Evolutionary conservation across 2,888 invertebrate species (phyloP).

Genomic region (Ceramica pisi): DNA sequence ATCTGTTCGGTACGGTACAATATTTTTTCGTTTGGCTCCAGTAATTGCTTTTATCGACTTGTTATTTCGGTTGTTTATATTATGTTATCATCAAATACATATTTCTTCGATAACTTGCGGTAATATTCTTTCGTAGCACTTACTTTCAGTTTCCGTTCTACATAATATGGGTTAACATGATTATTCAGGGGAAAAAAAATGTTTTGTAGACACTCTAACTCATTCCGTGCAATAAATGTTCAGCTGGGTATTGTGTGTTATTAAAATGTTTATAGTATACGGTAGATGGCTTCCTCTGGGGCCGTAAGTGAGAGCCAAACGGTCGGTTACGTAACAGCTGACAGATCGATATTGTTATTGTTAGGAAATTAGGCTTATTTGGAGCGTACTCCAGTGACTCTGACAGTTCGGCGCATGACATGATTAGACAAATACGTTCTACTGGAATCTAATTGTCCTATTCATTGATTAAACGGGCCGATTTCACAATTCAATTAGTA

Average conservation of each 20-base stretch:
- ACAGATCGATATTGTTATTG: constrained; percentile 71
- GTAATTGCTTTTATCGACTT: constrained; percentile 57
- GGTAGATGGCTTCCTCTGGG: constrained; percentile 68
- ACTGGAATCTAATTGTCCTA: constrained; percentile 28
- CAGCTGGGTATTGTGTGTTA: constrained; percentile 55
- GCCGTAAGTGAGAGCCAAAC: constrained; percentile 68
- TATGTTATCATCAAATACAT: constrained; percentile 38
- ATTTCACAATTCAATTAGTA: constrained; percentile 55
- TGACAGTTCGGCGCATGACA: constrained; percentile 43
- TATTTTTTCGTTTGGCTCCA: constrained; percentile 60
- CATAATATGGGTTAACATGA: constrained; percentile 43
- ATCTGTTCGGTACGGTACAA: constrained; percentile 53
- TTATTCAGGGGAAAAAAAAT: constrained; percentile 53
- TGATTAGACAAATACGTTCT: constrained; percentile 40
- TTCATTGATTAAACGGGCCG: constrained; percentile 27
- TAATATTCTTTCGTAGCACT: constrained; percentile 37
- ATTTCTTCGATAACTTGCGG: constrained; percentile 40
- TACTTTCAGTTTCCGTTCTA: constrained; percentile 48
- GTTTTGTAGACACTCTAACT: constrained; percentile 51
- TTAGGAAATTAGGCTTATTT: constrained; percentile 64
- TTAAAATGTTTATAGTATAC: constrained; percentile 71
- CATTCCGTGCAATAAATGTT: constrained; percentile 57
- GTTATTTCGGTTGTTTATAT: constrained; percentile 49
- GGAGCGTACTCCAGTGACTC: constrained; percentile 54
- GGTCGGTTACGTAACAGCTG: constrained; percentile 67